These are phyloP conservation scores for Linnaemya tessellans DNA, from an alignment of 2,888 invertebrate species.

Conservation along the genomic window DNA sequence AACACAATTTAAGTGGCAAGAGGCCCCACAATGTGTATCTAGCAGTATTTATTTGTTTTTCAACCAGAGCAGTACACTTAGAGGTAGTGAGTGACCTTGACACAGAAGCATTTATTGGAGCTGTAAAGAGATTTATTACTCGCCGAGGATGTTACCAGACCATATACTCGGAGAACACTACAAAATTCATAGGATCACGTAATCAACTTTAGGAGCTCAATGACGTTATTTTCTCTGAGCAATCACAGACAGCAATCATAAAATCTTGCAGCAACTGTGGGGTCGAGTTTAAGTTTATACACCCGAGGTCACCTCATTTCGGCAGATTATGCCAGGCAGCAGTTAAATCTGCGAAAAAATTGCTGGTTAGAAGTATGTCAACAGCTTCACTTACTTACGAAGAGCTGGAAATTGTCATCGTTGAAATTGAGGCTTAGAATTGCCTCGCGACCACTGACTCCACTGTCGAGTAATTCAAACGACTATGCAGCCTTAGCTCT, in stretches of 20 bases:
- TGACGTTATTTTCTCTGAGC: too few relatives aligned
- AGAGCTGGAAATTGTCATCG: slow-evolving; percentile 14
- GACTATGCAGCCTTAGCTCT: neutral
- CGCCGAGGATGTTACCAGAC: neutral
- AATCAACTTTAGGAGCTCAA: too few relatives aligned
- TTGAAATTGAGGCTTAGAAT: slow-evolving; percentile 30
- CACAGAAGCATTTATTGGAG: too few relatives aligned
- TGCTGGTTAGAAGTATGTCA: neutral
- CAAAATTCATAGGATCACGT: slow-evolving; percentile 17
- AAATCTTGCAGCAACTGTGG: neutral
- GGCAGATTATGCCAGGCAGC: neutral
- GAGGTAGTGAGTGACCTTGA: too few relatives aligned
- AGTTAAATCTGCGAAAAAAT: slow-evolving; percentile 1
- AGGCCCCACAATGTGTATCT: too few relatives aligned
- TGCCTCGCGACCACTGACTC: slow-evolving; percentile 3
- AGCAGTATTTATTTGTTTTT: too few relatives aligned
- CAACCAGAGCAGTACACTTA: too few relatives aligned
- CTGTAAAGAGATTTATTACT: too few relatives aligned
- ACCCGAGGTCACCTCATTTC: neutral
- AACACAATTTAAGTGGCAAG: too few relatives aligned
- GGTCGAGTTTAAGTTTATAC: neutral
- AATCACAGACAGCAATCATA: neutral
- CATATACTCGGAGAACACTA: neutral
- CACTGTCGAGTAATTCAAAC: neutral
- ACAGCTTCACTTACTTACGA: slow-evolving; percentile 24